phyloP scores from a whole-genome alignment of 2,797 vertebrate genomes.

The Iguana delicatissima region DNA sequence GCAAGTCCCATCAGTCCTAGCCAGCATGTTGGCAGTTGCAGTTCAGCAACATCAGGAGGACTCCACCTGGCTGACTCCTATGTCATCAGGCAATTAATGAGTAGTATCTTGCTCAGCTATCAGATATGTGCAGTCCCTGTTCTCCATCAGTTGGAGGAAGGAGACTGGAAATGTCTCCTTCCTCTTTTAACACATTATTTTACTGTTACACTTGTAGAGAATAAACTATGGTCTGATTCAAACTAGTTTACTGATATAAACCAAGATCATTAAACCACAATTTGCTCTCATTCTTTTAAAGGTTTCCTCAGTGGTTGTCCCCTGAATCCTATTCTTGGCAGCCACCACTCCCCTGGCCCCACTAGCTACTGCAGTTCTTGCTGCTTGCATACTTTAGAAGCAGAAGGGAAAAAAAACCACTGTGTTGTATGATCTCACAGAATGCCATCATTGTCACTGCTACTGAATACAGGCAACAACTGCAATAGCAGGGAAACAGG shows the following conservation, averaged over 20 bases:
- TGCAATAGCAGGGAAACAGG: background rate
- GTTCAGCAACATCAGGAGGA: no score
- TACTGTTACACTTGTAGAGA: background rate
- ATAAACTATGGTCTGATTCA: background rate
- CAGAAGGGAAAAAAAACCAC: background rate
- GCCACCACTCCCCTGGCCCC: background rate
- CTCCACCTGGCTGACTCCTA: background rate
- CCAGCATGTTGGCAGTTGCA: no score
- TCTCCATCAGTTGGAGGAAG: background rate
- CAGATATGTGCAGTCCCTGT: background rate
- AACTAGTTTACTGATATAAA: background rate
- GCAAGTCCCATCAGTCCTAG: no score
- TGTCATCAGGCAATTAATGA: background rate
- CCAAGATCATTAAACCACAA: background rate
- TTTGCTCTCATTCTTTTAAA: background rate
- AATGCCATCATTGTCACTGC: background rate
- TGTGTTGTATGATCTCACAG: background rate
- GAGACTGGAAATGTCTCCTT: background rate
- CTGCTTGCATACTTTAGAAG: background rate
- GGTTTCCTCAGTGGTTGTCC: background rate
- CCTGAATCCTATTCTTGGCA: background rate
- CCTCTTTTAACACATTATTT: background rate
- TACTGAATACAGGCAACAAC: background rate
- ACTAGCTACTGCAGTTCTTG: background rate
- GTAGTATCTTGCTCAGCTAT: no score